phyloP scores from a whole-genome alignment of 2,888 invertebrate species.

The Eupelmus urozonus region DNA sequence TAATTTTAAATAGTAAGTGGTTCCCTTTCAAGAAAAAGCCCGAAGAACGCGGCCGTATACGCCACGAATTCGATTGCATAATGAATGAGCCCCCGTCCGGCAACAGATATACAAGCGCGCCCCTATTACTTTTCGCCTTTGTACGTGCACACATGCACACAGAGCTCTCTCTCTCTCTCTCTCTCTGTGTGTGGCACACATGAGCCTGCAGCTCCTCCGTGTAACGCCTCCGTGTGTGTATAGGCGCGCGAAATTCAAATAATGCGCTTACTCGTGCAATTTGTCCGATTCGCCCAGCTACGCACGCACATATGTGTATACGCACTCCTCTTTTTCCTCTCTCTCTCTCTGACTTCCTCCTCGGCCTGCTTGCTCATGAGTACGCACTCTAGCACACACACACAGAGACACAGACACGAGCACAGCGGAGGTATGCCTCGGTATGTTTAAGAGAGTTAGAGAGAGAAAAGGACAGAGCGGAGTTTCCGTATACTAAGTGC shows the following conservation, averaged over 20 bases:
- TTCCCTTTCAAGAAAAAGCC: slow-evolving; percentile 3
- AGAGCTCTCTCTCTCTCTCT: no score
- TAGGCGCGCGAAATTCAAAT: slow-evolving; percentile 48
- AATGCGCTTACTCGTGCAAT: slow-evolving; percentile 47
- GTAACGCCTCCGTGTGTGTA: not conserved
- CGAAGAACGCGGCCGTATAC: slow-evolving; percentile 11
- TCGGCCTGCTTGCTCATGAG: not conserved
- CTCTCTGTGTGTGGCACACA: no score
- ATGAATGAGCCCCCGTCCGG: slow-evolving; percentile 26
- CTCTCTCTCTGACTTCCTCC: not conserved
- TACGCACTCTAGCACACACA: not conserved
- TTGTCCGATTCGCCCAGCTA: slow-evolving; percentile 20
- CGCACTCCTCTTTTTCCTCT: not conserved
- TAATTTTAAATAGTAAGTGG: slow-evolving; percentile 55
- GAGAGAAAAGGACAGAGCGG: slow-evolving; percentile 16
- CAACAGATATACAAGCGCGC: no score
- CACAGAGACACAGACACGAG: not conserved
- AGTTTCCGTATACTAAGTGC: slow-evolving; percentile 64
- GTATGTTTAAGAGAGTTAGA: slow-evolving; percentile 18
- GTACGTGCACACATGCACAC: no score
- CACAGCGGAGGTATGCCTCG: not conserved
- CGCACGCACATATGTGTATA: not conserved
- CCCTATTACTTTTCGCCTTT: no score
- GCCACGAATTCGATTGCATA: slow-evolving; percentile 49
- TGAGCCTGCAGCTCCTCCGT: not conserved